Conservation (phyloP, 2,113 vertebrate species). For the Boulengeromyrus knoepffleri region DNA sequence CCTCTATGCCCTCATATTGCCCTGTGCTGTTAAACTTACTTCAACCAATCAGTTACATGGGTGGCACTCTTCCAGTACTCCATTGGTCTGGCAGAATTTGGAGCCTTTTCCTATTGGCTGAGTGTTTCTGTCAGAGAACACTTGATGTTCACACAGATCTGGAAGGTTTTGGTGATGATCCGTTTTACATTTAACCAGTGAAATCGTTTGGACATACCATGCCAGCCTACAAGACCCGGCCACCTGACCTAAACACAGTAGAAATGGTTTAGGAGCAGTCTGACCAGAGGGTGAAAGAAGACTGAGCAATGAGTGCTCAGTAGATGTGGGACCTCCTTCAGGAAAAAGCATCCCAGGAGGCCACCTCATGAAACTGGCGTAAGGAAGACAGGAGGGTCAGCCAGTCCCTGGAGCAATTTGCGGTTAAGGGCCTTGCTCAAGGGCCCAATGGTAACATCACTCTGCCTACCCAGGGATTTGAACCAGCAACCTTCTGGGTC, state of each 20-base stretch:
- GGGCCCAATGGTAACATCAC: not conserved
- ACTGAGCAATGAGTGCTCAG: not conserved
- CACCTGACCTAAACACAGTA: not conserved
- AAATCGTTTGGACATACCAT: not conserved
- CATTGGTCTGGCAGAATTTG: not conserved
- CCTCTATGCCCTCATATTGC: not conserved
- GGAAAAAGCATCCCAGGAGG: not conserved
- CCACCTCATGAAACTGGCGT: not conserved
- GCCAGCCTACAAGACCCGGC: not conserved
- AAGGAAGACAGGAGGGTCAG: not conserved
- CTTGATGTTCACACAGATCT: not conserved
- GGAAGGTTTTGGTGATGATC: not conserved
- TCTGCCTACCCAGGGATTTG: not conserved
- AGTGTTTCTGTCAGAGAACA: not conserved
- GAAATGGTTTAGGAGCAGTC: not conserved
- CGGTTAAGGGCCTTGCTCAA: not conserved
- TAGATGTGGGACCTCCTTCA: not conserved
- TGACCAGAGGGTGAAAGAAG: not conserved
- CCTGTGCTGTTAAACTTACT: not conserved
- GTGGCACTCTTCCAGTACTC: not conserved
- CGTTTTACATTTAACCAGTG: not conserved
- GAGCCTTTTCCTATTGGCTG: not conserved
- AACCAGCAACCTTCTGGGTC: not conserved
- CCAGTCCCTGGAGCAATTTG: not conserved
- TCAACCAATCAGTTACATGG: not conserved